Evolutionary conservation across 2,797 vertebrate species (phyloP), one percentile per base, ranked within the genome.

Genomic region (Esox masquinongy): DNA sequence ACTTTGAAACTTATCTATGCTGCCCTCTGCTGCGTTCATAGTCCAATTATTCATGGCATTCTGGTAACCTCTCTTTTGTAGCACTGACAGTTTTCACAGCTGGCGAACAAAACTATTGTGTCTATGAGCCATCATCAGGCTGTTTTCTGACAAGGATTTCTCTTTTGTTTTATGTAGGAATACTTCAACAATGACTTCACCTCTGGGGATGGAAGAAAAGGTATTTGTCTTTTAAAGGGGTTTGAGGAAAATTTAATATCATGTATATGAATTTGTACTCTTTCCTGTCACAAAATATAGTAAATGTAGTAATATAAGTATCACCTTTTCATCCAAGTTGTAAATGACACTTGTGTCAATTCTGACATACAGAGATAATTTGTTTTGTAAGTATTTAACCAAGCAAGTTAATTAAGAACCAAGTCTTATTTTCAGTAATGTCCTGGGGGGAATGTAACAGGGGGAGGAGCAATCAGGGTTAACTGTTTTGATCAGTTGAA

Each of bases 151-250:
- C 24, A 6, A 64, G 43, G 24, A 14, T 63, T 36, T 49, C 66
- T 36, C 19, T 51, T 72, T 79, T 75, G 74, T 90, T 68, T 83
- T 85, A 87, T 74, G 22, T 90, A 99, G 98, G 98, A 99, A 49
- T 82, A 91, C 86, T 99, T 95, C 87, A 94, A 95, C 78, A 96
- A 95, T 16, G 96, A 96, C 77, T 99, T 99, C 75, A 98, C 97
- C 7, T 99, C 98, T 1, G 98, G 97, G 72, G 96, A 99, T 80
- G 97, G 97, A 75, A 93, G 92, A 76, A 93, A 96, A 92, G 98
- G 98, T 99, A 89, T 63, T 15, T 5, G 7, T 70, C 12, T 70
- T n/a, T 43, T 24, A 49, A 22, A 15, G 17, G 16, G 16, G 3
- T 70, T 36, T 43, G 24, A 26, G 43, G 2, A 47, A 5, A 5